Evolutionary conservation across 2,113 vertebrate genomes (phyloP), one percentile per base, ranked within the genome.

Genomic region (Castor canadensis): DNA sequence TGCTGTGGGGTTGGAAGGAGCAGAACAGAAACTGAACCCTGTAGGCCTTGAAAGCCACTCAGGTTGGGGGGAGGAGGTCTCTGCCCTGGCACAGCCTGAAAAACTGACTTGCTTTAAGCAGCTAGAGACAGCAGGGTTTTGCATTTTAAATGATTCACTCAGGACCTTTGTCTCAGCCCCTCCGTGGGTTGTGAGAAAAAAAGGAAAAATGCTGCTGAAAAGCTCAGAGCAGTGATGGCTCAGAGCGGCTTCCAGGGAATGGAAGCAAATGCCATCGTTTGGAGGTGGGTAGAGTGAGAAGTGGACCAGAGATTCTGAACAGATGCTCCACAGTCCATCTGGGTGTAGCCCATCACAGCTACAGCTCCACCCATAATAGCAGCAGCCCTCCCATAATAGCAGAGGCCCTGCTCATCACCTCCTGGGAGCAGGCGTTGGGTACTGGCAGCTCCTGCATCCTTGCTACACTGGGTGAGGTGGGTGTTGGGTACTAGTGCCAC

Each of bases 21-120:
- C 1, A 0, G 30, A 16, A 22, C 7, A 38, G 40, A 28, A 52
- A 9, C 24, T 32, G 4, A 32, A 13, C 40, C 64, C 0, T 40
- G n/a, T n/a, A n/a, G n/a, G n/a, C n/a, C 13, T 45, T 54, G 26
- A 60, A 40, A 49, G 19, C 38, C 13, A 35, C 52, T 45, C n/a
- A 38, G 56, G 56, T 6, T n/a, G n/a, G n/a, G n/a, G n/a, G n/a
- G n/a, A n/a, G n/a, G 24, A 5, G 15, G 38, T 24, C 7, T 87
- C n/a, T 58, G 64, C n/a, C 64, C 22, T 52, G 15, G 54, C 54
- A 60, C 58, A 30, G 28, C 35, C 24, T 38, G 64, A 75, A 35
- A 6, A 5, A 22, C 43, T n/a, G 76, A 0, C 0, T 28, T 12
- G 22, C 52, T 76, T n/a, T 75, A 67, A 79, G 45, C 49, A 47